Base-by-base conservation (phyloP, 2,888 invertebrate genomes). In the Athrips mouffetella region DNA sequence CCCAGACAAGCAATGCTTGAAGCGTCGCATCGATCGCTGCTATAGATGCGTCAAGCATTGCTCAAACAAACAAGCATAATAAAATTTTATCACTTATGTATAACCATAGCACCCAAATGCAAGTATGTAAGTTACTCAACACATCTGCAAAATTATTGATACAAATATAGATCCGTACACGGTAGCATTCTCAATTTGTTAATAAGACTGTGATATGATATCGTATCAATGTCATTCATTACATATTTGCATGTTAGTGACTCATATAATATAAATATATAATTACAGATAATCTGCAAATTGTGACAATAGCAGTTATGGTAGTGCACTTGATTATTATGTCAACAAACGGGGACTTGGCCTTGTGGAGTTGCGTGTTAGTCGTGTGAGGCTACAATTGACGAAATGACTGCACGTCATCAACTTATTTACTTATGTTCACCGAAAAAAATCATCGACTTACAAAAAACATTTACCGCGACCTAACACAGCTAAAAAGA, bases 171-270 rank as follows among this genome's bases (percentile, higher is more conserved):
- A 30, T 44, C 20, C 30, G 62, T 75, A 74, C 65, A 71, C 49
- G 76, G 72, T 76, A 76, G 86, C 87, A 86, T 86, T 86, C 84
- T 70, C 73, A 69, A 58, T 57, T 67, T 80, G 85, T 84, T 86
- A 85, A 84, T 85, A 69, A 70, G 64, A 70, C 63, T 80, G 84
- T 81, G 83, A 77, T 78, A 74, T 20, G n/a, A 76, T 76, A 73
- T 76, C 75, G 70, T 72, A 73, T 29, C 52, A 67, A 77, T 80
- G 76, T 76, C 20, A 37, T 37, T 37, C 79, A 76, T 87, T 88
- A 88, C 88, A 88, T 88, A 88, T 85, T 88, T 88, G 88, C 88
- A 88, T 83, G 88, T 88, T 88, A 88, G 88, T 88, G 83, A 88
- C 88, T 87, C 80, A 86, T 83, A 86, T 86, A 86, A 86, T 80